A percentile compares a stretch with the other conserved stretches of the same genome.
These are phyloP conservation scores for Tholera decimalis DNA, from an alignment of 2,888 invertebrate genomes.

Conservation along the genomic window DNA sequence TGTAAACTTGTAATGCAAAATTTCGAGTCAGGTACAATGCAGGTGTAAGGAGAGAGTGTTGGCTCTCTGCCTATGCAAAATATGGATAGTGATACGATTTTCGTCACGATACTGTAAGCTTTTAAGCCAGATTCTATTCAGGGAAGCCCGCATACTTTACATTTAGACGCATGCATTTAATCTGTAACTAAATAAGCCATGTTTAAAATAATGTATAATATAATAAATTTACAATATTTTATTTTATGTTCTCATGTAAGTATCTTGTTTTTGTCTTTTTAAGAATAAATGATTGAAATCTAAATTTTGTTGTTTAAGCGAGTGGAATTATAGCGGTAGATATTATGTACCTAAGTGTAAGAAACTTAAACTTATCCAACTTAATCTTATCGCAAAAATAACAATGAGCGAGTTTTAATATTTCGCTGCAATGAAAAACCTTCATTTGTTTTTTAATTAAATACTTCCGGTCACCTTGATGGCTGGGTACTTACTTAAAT, in stretches of 20 bases:
- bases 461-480: constrained; percentile 41
- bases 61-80: constrained; percentile 58
- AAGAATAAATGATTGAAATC: too few species aligned
- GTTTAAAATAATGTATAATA: constrained; percentile 6
- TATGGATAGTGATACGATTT: constrained; percentile 40
- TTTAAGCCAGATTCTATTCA: constrained; percentile 48
- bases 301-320: too few species aligned
- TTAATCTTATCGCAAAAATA: background rate
- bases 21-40: constrained; percentile 47
- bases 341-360: too few species aligned
- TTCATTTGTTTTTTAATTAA: constrained; percentile 49
- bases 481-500: too few species aligned
- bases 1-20: constrained; percentile 14
- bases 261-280: too few species aligned
- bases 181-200: constrained; percentile 36
- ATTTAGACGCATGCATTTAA: constrained; percentile 30
- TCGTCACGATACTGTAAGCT: constrained; percentile 45
- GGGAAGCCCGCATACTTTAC: constrained; percentile 26
- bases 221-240: too few species aligned
- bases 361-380: background rate
- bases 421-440: constrained; percentile 29
- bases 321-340: too few species aligned
- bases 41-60: constrained; percentile 62
- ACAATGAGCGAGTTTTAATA: background rate
- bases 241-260: too few species aligned